These are phyloP conservation scores for Teleogryllus oceanicus DNA, from an alignment of 2,888 invertebrate genomes.

Conservation along the genomic window DNA sequence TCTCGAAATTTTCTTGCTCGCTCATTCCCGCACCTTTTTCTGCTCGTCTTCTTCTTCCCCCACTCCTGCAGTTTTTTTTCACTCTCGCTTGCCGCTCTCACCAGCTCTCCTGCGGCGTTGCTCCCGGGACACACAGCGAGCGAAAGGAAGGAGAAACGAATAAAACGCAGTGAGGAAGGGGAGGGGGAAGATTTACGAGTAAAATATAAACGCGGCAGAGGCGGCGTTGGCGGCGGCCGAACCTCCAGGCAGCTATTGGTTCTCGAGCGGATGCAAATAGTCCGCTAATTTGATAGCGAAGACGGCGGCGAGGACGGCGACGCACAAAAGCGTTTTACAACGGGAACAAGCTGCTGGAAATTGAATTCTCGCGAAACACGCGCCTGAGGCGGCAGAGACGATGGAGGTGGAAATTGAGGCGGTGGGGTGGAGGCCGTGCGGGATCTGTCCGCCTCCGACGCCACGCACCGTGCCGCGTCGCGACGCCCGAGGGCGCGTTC, in stretches of 20 bases:
- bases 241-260: conserved; percentile 9
- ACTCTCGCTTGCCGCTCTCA: too few species aligned
- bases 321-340: neutral
- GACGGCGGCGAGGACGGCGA: neutral
- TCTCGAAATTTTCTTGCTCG: too few species aligned
- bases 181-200: neutral
- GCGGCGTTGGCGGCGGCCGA: neutral
- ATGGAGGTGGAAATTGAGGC: neutral
- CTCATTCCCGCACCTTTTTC: too few species aligned
- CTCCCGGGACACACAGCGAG: neutral
- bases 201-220: neutral
- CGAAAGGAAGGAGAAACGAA: conserved; percentile 10
- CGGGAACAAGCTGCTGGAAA: conserved; percentile 18
- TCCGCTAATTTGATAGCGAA: conserved; percentile 18
- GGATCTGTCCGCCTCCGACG: too few species aligned
- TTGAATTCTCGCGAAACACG: conserved; percentile 18
- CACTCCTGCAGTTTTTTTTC: too few species aligned
- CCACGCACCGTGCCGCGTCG: too few species aligned
- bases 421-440: neutral
- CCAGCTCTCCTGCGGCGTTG: neutral
- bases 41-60: too few species aligned
- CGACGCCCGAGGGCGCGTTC: too few species aligned
- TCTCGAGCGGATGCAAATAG: conserved; percentile 10
- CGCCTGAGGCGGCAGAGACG: neutral
- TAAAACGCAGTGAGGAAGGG: neutral